phyloP scores from a whole-genome alignment of 2,888 invertebrate genomes.

The Microchrysa polita region DNA sequence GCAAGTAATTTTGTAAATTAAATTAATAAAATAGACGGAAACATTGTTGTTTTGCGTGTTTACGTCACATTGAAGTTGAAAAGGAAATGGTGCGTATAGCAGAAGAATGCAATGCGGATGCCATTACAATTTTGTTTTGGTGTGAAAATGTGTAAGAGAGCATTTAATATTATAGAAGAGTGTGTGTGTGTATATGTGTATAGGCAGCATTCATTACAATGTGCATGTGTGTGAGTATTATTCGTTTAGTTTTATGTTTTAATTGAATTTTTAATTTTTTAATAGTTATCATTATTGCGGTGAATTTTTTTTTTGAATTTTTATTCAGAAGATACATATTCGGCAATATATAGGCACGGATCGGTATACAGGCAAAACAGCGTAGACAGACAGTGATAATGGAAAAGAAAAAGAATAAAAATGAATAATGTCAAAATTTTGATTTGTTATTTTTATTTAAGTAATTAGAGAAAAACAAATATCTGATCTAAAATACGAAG shows the following conservation, averaged over 20 bases:
- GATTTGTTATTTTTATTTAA: slow-evolving; percentile 3
- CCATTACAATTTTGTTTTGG: slow-evolving; percentile 15
- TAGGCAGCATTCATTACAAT: slow-evolving; percentile 15
- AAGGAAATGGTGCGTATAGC: too few species aligned
- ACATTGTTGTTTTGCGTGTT: too few species aligned
- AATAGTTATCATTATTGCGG: slow-evolving; percentile 7
- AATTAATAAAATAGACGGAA: not conserved
- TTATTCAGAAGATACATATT: slow-evolving; percentile 15
- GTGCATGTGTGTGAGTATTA: slow-evolving; percentile 34
- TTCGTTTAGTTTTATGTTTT: slow-evolving; percentile 6
- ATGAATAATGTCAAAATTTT: not conserved
- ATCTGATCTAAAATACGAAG: not conserved
- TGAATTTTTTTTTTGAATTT: slow-evolving; percentile 15
- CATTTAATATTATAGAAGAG: too few species aligned
- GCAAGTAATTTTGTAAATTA: slow-evolving; percentile 29
- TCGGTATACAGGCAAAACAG: slow-evolving; percentile 28
- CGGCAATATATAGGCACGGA: slow-evolving; percentile 41
- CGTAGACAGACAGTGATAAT: slow-evolving; percentile 11
- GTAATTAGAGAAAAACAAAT: not conserved
- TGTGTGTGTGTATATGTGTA: too few species aligned
- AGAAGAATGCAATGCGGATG: not conserved
- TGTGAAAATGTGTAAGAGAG: slow-evolving; percentile 21
- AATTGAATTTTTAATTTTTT: slow-evolving; percentile 16
- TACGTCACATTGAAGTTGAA: too few species aligned
- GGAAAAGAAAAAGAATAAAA: slow-evolving; percentile 11